Base-by-base conservation (phyloP, 2,113 vertebrate genomes). In the Chionomys nivalis region DNA sequence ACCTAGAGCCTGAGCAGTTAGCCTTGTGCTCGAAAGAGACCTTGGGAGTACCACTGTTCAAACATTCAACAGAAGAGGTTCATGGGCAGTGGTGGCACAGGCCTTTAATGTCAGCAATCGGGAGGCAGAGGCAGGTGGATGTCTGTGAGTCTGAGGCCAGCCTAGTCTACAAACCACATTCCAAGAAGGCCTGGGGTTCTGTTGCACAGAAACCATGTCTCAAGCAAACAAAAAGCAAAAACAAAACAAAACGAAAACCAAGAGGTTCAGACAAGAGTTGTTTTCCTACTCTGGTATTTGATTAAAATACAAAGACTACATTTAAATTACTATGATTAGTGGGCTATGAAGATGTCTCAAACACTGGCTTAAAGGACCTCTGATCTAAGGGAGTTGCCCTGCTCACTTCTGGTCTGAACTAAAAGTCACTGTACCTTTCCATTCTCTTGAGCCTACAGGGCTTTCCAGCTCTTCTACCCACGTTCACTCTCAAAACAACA, bases 301-400 rank as follows among this genome's bases (percentile, higher is more conserved):
- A 33, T 82, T 91, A 81, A 94, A 96, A 96, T 31, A 63, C 5
- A 90, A 77, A 93, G 44, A 42, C 33, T 83, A 28, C 42, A 78
- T 90, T 92, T 87, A 90, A 93, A 93, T 36, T 8, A 36, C 9
- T 55, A 55, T 10, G 26, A 61, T 86, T 91, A 36, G 28, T 49
- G 73, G 5, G 17, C 21, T 58, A 63, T 58, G 14, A 28, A n/a
- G 33, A 82, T 77, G 76, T 83, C 94, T 77, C 13, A 13, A 89
- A 78, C 26, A 42, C n/a, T 47, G 79, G 49, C 87, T 83, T 81
- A 96, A 81, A 55, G 6, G 42, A 73, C 9, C 47, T 68, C 26
- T 44, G 42, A 44, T 49, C 47, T 58, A 26, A 0, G 31, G 10
- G 12, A 79, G 31, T 4, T 87, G 65, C 23, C 42, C 33, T 58